Conservation (phyloP, 2,797 vertebrate species). For the Melanotaenia nigrans region DNA sequence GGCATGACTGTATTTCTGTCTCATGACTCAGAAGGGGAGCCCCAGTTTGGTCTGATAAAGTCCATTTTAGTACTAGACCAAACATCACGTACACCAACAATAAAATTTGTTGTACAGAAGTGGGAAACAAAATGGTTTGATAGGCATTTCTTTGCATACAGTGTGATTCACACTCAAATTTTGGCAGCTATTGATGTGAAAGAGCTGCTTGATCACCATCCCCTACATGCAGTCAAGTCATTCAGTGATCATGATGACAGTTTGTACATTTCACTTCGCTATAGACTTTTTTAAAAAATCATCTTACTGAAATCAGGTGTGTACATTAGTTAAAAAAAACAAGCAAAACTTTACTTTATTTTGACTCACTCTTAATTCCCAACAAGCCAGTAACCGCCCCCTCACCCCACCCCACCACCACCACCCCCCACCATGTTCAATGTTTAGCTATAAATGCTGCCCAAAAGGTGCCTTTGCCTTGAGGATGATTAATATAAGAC, state of each 20-base stretch:
- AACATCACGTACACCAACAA: background rate
- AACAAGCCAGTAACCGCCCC: too few species aligned
- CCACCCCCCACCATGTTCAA: too few species aligned
- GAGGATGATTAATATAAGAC: too few species aligned
- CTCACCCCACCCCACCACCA: too few species aligned
- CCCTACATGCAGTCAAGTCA: constrained; percentile 7
- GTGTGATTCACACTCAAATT: constrained; percentile 1
- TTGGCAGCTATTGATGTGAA: background rate
- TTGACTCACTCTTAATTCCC: too few species aligned
- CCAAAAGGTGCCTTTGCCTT: too few species aligned
- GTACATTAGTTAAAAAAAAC: too few species aligned
- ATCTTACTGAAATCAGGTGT: background rate
- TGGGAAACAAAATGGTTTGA: background rate
- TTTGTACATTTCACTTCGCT: background rate
- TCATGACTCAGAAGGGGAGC: background rate
- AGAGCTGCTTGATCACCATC: constrained; percentile 10
- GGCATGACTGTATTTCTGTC: constrained; percentile 5
- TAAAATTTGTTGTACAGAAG: constrained; percentile 1
- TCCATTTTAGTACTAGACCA: background rate
- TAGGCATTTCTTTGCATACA: constrained; percentile 3
- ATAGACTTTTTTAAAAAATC: constrained; percentile 4
- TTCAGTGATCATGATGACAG: background rate
- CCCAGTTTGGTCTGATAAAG: constrained; percentile 7
- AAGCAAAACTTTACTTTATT: too few species aligned
- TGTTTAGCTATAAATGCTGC: too few species aligned